A percentile compares a stretch with the other conserved stretches of the same genome.
Evolutionary conservation across 2,888 invertebrate genomes (phyloP).

Genomic region (Selenia dentaria): DNA sequence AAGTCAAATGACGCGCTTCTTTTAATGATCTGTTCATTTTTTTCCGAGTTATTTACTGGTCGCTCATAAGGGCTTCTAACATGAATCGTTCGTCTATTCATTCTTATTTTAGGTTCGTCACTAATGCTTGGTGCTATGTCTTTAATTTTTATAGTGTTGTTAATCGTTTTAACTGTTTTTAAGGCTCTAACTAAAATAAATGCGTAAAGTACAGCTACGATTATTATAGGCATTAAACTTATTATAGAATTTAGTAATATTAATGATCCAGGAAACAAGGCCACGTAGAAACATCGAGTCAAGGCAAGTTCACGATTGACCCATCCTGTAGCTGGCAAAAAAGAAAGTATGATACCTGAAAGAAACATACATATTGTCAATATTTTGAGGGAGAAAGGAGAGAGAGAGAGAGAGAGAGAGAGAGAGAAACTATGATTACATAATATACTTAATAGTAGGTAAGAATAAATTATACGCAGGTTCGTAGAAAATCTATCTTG

Average conservation of each 20-base stretch:
- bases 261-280: slow-evolving; percentile 80
- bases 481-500: too few species aligned
- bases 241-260: slow-evolving; percentile 82
- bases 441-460: too few species aligned
- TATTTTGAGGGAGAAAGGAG: too few species aligned
- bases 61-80: slow-evolving; percentile 33
- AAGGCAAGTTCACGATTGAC: slow-evolving; percentile 56
- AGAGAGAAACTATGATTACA: too few species aligned
- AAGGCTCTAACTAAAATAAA: slow-evolving; percentile 85
- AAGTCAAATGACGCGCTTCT: slow-evolving; percentile 63
- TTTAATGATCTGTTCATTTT: slow-evolving; percentile 38
- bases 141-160: slow-evolving; percentile 49
- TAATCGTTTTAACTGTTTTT: slow-evolving; percentile 66
- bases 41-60: slow-evolving; percentile 33
- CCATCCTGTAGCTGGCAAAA: slow-evolving; percentile 86
- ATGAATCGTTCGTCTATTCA: slow-evolving; percentile 54
- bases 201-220: slow-evolving; percentile 79
- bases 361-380: too few species aligned
- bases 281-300: slow-evolving; percentile 82
- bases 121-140: slow-evolving; percentile 32
- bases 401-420: too few species aligned
- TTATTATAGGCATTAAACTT: slow-evolving; percentile 78
- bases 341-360: slow-evolving; percentile 83
- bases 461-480: too few species aligned
- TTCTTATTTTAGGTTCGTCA: slow-evolving; percentile 58